Base-by-base conservation (phyloP, 2,797 vertebrate genomes). In the Tauraco hartlaubi region DNA sequence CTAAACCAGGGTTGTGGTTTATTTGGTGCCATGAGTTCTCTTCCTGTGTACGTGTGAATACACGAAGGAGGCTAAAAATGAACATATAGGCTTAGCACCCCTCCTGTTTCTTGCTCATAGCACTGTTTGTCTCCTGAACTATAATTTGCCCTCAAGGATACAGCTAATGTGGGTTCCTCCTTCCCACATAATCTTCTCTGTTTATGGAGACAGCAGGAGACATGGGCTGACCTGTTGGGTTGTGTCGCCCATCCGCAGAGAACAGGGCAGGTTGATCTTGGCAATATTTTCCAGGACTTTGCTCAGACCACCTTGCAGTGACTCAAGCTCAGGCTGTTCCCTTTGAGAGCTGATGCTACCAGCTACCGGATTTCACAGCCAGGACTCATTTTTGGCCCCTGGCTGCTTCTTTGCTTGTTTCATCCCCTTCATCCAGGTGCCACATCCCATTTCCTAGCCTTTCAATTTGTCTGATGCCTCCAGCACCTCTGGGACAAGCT, bases 101-200 rank as follows among this genome's bases (percentile, higher is more conserved):
- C 63, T 76, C 39, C 92, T 84, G 73, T 44, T 88, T 62, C 85
- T 76, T 31, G 2, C 18, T 94, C 26, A 55, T 46, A 39, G 66
- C 33, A 72, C 91, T 96, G 59, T 86, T 94, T 94, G 88, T 93
- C 63, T 95, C 77, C 49, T 63, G 67, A 95, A 33, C 35, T 90
- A 41, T 48, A 81, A 82, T 28, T 69, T 88, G 33, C 76, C 63
- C 71, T 79, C 35, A 39, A 66, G 85, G 62, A 54, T 22, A 67
- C 44, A 85, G 33, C 83, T 77, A 79, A 71, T 61, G 37, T 0
- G 0, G 29, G 39, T 73, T 79, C 77, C 73, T 92, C 67, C 66
- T 96, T 92, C 59, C 66, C 73, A 94, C 55, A 71, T 26, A 88
- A 93, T 49, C 44, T 41, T 23, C 68, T 69, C 69, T 96, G 85